phyloP scores from a whole-genome alignment of 2,113 vertebrate genomes.

The Lycocorax pyrrhopterus region DNA sequence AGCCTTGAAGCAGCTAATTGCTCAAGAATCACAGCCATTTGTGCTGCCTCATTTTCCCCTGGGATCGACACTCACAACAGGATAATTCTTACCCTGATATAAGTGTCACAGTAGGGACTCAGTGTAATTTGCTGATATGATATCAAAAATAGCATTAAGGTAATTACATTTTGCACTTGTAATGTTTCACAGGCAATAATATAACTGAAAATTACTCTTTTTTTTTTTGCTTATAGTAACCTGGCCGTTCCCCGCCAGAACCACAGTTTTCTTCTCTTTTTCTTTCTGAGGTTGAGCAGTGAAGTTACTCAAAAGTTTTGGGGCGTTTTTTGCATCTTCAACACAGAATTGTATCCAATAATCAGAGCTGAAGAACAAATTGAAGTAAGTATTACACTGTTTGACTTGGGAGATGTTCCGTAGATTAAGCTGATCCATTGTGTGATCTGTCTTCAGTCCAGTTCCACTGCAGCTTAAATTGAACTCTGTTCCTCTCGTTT shows the following conservation, averaged over 20 bases:
- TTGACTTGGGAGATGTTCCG: neutral
- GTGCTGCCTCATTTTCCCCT: constrained; percentile 62
- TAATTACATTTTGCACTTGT: constrained; percentile 74
- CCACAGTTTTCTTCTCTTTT: neutral
- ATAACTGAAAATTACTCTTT: constrained; percentile 57
- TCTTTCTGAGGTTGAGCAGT: constrained; percentile 13
- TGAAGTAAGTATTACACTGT: neutral
- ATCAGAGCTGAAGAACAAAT: neutral
- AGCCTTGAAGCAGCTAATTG: constrained; percentile 65
- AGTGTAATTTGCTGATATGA: constrained; percentile 78
- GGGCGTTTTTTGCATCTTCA: neutral
- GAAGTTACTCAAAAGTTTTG: constrained; percentile 41
- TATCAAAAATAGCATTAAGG: constrained; percentile 83
- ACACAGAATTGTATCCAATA: constrained; percentile 10
- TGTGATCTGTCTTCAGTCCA: neutral
- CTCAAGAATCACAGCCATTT: constrained; percentile 49
- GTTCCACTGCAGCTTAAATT: neutral
- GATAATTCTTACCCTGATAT: constrained; percentile 71
- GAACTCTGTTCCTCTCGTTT: neutral
- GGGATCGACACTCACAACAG: constrained; percentile 65
- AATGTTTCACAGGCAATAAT: constrained; percentile 71
- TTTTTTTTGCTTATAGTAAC: constrained; percentile 6
- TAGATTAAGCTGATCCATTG: neutral
- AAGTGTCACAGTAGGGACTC: constrained; percentile 71
- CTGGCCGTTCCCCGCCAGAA: constrained; percentile 15